These are phyloP conservation scores for Mesochorus sp. DNA, from an alignment of 2,888 invertebrate species.

Conservation along the genomic window DNA sequence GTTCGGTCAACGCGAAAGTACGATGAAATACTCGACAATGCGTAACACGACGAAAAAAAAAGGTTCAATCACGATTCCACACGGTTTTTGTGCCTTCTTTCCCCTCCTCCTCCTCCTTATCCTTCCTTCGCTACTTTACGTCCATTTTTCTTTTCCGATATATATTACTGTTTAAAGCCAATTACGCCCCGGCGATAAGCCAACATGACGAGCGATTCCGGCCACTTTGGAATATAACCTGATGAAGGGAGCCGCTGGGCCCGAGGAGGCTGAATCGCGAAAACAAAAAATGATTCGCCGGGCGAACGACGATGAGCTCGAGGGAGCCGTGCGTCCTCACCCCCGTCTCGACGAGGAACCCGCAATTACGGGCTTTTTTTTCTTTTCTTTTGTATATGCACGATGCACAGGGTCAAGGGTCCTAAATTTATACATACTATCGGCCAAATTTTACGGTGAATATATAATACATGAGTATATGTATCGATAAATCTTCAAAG, in stretches of 20 bases:
- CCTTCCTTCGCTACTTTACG: too few relatives aligned
- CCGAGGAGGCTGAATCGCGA: constrained; percentile 28
- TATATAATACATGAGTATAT: too few relatives aligned
- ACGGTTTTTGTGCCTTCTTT: background rate
- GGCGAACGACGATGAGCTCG: background rate
- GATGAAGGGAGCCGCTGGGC: background rate
- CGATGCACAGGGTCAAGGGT: constrained; percentile 70
- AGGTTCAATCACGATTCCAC: background rate
- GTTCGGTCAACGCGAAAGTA: constrained; percentile 14
- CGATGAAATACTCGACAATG: background rate
- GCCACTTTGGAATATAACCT: constrained; percentile 52
- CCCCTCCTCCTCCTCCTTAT: background rate
- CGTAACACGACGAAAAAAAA: background rate
- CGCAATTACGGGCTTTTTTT: constrained; percentile 70
- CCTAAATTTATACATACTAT: constrained; percentile 37
- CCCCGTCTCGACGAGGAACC: constrained; percentile 57
- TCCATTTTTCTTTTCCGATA: background rate
- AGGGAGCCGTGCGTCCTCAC: constrained; percentile 14
- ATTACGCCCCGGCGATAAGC: constrained; percentile 58
- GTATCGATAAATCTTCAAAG: background rate
- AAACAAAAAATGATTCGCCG: constrained; percentile 21
- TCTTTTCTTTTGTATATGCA: background rate
- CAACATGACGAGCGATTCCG: constrained; percentile 48
- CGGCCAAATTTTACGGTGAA: constrained; percentile 13
- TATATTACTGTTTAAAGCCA: constrained; percentile 36